Conservation (phyloP, 1,140 invertebrate genomes). For the Bacillus rossius region DNA sequence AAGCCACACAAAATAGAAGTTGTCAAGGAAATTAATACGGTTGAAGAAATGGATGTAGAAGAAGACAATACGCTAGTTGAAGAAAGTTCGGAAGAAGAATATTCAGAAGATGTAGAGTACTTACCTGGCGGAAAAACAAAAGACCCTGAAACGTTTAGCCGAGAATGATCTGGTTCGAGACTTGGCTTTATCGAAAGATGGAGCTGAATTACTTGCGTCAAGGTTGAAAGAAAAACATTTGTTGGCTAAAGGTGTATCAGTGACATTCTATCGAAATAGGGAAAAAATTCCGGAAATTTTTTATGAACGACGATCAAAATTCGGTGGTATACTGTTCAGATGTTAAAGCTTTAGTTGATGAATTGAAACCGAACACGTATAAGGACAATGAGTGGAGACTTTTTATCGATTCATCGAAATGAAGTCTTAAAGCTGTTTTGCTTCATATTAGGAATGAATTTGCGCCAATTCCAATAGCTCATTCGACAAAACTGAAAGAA, state of each 20-base stretch:
- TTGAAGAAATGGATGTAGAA: neutral
- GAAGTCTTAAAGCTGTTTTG: constrained; percentile 35
- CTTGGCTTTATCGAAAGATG: constrained; percentile 17
- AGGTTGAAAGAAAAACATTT: no score
- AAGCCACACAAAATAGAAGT: no score
- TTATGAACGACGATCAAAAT: no score
- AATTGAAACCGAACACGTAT: no score
- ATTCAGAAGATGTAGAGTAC: constrained; percentile 10
- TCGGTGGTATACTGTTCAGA: no score
- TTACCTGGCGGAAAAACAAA: constrained; percentile 10
- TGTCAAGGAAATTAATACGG: neutral
- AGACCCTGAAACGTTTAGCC: constrained; percentile 18
- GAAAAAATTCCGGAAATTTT: no score
- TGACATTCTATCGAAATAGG: no score
- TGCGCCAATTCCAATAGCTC: constrained; percentile 31
- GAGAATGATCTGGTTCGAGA: constrained; percentile 24
- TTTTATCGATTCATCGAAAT: constrained; percentile 32
- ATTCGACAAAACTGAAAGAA: constrained; percentile 33
- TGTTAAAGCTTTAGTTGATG: no score
- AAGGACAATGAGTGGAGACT: constrained; percentile 26
- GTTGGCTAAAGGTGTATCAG: no score
- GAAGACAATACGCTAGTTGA: neutral
- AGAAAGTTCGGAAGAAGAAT: constrained; percentile 16
- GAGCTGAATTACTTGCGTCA: constrained; percentile 19
- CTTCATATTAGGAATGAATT: constrained; percentile 35